Base-by-base conservation (phyloP, 2,797 vertebrate species). In the Lithobates sylvaticus region DNA sequence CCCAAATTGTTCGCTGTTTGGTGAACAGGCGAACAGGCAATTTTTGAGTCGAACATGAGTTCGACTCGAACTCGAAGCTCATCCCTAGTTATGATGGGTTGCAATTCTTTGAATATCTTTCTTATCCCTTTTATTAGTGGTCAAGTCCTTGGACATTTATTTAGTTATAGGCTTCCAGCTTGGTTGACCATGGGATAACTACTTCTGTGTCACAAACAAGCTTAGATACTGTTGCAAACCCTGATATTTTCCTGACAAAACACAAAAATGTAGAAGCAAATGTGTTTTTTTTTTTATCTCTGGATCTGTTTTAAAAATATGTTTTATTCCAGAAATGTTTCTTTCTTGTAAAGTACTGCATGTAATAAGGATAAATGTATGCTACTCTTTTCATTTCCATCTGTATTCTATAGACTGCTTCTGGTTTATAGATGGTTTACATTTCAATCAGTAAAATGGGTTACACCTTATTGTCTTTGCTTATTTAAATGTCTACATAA, bases 391-490 rank as follows among this genome's bases (percentile, higher is more conserved):
- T 47, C 34, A 7, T 61, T 21, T 6, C 27, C 29, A 16, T 81
- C 26, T 42, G 47, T 65, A 16, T 58, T 81, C 47, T 42, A 5
- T 39, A 36, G 23, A 26, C 21, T 58, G 61, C 29, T 73, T 74
- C 26, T 42, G 50, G 44, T 23, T 81, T 68, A 72, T 72, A 71
- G 44, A 58, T 71, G 70, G 34, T 64, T 82, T 82, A 82, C 70
- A 70, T 84, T 77, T 70, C 47, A 84, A 78, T 84, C 75, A 78
- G 50, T 64, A 72, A 64, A 78, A 72, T 84, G 47, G 65, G 68
- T 76, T 78, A 54, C 34, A 78, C 76, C 61, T 83, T 78, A 50
- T 78, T 87, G 76, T 80, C 76, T 81, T 68, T 84, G 26, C 76
- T 78, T 75, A 75, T 84, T 80, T 58, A 68, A 87, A 84, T 70